Conservation (phyloP, 2,113 vertebrate species). For the Cyanoderma ruficeps region DNA sequence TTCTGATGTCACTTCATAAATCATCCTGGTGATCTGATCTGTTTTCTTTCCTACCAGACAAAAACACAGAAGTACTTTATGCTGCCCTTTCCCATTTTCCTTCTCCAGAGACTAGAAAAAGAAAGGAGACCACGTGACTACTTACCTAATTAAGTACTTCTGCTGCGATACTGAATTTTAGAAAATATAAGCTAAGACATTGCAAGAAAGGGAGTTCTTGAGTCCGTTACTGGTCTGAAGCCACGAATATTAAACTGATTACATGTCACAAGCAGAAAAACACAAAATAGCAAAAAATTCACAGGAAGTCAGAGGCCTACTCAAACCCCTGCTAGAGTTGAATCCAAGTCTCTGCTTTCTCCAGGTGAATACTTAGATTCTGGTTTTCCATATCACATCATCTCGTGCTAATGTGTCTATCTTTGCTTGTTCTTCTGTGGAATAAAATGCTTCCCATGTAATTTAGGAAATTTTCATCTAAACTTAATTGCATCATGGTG, state of each 20-base stretch:
- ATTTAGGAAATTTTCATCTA: background rate
- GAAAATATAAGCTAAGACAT: background rate
- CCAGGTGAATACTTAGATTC: background rate
- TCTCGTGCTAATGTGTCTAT: background rate
- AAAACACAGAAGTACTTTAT: background rate
- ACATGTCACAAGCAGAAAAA: background rate
- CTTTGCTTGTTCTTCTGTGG: background rate
- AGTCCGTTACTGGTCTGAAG: background rate
- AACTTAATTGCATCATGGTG: background rate
- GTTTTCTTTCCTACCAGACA: background rate
- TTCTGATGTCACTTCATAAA: background rate
- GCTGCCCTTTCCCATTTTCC: background rate
- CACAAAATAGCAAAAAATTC: background rate
- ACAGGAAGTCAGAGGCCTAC: background rate
- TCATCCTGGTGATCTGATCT: background rate
- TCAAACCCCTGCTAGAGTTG: background rate
- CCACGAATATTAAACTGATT: background rate
- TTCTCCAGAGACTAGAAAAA: background rate
- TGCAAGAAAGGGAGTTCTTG: background rate
- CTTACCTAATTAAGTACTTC: background rate
- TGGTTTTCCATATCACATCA: background rate
- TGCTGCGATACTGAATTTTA: background rate
- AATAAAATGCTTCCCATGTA: background rate
- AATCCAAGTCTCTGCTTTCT: background rate
- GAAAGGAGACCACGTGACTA: background rate